Conservation (phyloP, 2,797 vertebrate genomes). For the Scyliorhinus canicula region DNA sequence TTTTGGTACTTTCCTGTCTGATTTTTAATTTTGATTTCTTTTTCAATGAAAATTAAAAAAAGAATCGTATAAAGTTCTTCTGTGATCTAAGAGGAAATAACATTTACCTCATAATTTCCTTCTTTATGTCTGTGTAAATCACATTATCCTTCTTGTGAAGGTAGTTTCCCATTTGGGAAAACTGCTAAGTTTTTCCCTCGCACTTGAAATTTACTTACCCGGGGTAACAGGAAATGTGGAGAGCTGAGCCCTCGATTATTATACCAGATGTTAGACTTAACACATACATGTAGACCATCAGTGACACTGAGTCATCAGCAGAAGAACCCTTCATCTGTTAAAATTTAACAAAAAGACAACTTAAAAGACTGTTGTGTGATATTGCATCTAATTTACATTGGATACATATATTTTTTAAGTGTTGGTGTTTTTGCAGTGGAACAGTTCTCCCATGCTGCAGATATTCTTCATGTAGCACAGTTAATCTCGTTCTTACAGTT, state of each 20-base stretch:
- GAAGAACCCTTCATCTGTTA: neutral
- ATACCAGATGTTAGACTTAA: constrained; percentile 71
- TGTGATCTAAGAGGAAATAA: constrained; percentile 45
- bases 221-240: constrained; percentile 72
- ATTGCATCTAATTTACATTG: no score
- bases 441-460: neutral
- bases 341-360: neutral
- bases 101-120: constrained; percentile 58
- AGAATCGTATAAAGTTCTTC: constrained; percentile 46
- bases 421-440: neutral
- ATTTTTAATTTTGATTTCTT: constrained; percentile 31
- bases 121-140: constrained; percentile 52
- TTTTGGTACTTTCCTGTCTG: neutral
- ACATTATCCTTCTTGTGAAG: constrained; percentile 62
- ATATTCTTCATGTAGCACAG: neutral
- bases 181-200: constrained; percentile 73
- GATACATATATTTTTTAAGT: neutral
- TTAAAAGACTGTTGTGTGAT: neutral
- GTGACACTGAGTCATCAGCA: constrained; percentile 61
- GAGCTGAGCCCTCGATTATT: constrained; percentile 72
- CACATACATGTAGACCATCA: constrained; percentile 63
- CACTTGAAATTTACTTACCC: constrained; percentile 69
- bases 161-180: constrained; percentile 59
- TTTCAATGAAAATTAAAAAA: neutral
- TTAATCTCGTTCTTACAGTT: neutral